Base-by-base conservation (phyloP, 2,888 invertebrate genomes). In the Lithodes maja region DNA sequence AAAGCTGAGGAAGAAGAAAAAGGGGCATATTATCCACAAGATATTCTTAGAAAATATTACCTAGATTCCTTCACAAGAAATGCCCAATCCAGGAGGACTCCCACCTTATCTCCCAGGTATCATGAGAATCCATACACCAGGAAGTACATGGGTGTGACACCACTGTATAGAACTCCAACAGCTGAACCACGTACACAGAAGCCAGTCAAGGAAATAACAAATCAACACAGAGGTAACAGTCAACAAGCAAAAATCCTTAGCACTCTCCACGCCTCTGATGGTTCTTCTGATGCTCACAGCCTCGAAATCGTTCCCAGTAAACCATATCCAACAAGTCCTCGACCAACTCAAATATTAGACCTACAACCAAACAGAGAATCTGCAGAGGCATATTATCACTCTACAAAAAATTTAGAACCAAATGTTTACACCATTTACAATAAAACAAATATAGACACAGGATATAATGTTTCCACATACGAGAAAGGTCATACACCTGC, bases 11-110 rank as follows among this genome's bases (percentile, higher is more conserved):
- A 55, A 50, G 81, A 54, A n/a, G 84, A 84, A 3, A 88, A 74
- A 33, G 49, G 80, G 2, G 80, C 88, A 9, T 88, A 88, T 80
- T 71, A 81, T 33, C 88, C 88, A 12, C 84, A 88, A 15, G 88
- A 88, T n/a, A 79, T 88, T 17, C 80, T 88, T 15, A 84, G 88
- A 55, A 79, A 75, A 49, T 84, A 88, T 50, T 88, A 88, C 33
- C 61, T 74, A 0, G 55, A 88, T 17, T 84, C 88, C 17, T 88
- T 50, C 84, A 81, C 88, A 1, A 49, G 61, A 52, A 33, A 49
- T 7, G 54, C 88, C 7, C 33, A 80, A 2, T 50, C 84, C 2
- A 12, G 80, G 2, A 80, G 84, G 61, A 80, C 84, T 33, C 49
- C 79, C 54, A 71, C 88, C 15, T 2, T n/a, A 9, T 7, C 79